Evolutionary conservation across 1,140 invertebrate species (phyloP).

Genomic region (Acromyrmex echinatior): DNA sequence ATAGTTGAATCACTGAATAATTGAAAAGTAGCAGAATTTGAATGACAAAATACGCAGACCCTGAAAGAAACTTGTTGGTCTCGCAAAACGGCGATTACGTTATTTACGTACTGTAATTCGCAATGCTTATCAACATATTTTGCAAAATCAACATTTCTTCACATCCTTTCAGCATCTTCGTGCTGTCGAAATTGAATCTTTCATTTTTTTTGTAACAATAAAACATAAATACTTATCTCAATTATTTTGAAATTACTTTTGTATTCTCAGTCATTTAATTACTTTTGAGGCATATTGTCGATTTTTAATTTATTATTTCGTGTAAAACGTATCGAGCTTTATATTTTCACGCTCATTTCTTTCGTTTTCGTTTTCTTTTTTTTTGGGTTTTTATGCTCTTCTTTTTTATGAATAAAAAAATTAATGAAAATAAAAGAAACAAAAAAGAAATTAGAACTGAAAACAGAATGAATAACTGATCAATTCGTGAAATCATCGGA

Average conservation of each 20-base stretch:
- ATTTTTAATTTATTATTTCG: not conserved
- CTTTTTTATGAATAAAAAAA: constrained; percentile 52
- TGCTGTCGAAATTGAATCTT: not conserved
- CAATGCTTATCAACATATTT: not conserved
- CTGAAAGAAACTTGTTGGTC: constrained; percentile 23
- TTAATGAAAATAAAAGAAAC: constrained; percentile 28
- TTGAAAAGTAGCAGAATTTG: not conserved
- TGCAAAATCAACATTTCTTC: constrained; percentile 29
- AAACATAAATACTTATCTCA: not conserved
- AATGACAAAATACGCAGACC: constrained; percentile 13
- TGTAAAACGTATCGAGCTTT: constrained; percentile 32
- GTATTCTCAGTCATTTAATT: not conserved
- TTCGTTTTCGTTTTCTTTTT: constrained; percentile 14
- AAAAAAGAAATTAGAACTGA: constrained; percentile 22
- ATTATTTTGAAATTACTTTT: not conserved
- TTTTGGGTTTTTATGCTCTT: constrained; percentile 32
- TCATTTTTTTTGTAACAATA: not conserved
- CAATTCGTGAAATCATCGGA: constrained; percentile 41
- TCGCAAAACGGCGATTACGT: constrained; percentile 31
- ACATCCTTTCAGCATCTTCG: constrained; percentile 35
- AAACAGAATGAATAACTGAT: constrained; percentile 34
- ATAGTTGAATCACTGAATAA: not conserved
- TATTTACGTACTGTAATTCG: not conserved
- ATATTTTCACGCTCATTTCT: constrained; percentile 12
- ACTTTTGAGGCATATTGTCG: not conserved